Conservation (phyloP, 1,140 invertebrate species). For the Delia radicum region DNA sequence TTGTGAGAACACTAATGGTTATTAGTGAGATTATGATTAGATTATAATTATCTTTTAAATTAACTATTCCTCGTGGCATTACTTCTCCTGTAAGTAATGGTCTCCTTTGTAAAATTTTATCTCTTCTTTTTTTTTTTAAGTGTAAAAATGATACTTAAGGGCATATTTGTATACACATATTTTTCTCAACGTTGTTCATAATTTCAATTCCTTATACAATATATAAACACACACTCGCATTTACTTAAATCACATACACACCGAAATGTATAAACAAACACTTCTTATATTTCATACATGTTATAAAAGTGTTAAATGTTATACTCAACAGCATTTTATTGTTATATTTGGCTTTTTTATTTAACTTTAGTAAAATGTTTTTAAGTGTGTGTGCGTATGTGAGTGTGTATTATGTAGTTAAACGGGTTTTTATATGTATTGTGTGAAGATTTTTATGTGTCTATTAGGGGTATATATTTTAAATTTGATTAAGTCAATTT, state of each 20-base stretch:
- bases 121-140: neutral
- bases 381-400: neutral
- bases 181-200: neutral
- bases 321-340: neutral
- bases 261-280: neutral
- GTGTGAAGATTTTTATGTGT: neutral
- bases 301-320: slow-evolving; percentile 5
- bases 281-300: neutral
- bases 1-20: too few species aligned
- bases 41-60: too few species aligned
- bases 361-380: neutral
- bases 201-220: neutral
- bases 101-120: neutral
- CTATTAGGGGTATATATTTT: too few species aligned
- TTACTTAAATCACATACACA: neutral
- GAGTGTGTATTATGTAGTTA: neutral
- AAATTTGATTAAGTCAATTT: too few species aligned
- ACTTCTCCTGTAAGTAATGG: neutral
- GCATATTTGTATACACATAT: neutral
- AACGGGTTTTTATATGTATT: neutral
- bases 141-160: neutral
- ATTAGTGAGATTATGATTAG: too few species aligned
- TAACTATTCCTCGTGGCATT: too few species aligned
- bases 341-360: neutral
- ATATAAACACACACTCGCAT: neutral